Evolutionary conservation across 2,113 vertebrate genomes (phyloP), one percentile per base, ranked within the genome.

Genomic region (Megalops atlanticus): DNA sequence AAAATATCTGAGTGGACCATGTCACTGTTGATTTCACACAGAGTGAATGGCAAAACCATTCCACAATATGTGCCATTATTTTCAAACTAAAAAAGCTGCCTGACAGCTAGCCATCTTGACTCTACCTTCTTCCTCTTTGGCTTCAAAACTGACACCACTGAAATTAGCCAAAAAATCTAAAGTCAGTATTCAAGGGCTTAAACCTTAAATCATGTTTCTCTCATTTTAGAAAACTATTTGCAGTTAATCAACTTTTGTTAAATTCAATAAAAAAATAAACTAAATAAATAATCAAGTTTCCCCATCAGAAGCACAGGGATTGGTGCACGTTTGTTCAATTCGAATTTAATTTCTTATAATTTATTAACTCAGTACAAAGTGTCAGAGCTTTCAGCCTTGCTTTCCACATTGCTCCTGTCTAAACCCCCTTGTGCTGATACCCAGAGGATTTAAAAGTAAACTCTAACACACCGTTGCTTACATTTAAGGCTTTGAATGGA

Each of bases 401-500:
- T 64, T 31, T 64, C n/a, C 12, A 10, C 11, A 64, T 31, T 31
- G 27, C 24, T 64, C 31, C 58, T 64, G 58, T 64, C n/a, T 21
- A 54, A 64, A 64, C 31, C 1, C 31, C 58, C 58, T 24, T 31
- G 58, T 64, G 58, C 24, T 64, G 58, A 64, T 64, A 64, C n/a
- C 38, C 74, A 43, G 58, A 71, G 31, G 72, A 82, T 72, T 77
- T 71, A 39, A 40, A 43, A 74, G 68, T 35, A 70, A 79, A 64
- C 40, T 21, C 58, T 77, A 47, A 80, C 43, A 82, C 43, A 81
- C 79, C 43, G 24, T 70, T 79, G 83, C 86, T 87, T 82, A 84
- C 80, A 85, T 83, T 81, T 79, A 38, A 33, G 78, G 80, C 78
- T 88, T 87, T 79, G 74, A 64, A 54, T 76, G 74, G 81, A 80